Evolutionary conservation across 2,113 vertebrate genomes (phyloP).

Genomic region (Notarius lentiginosus): DNA sequence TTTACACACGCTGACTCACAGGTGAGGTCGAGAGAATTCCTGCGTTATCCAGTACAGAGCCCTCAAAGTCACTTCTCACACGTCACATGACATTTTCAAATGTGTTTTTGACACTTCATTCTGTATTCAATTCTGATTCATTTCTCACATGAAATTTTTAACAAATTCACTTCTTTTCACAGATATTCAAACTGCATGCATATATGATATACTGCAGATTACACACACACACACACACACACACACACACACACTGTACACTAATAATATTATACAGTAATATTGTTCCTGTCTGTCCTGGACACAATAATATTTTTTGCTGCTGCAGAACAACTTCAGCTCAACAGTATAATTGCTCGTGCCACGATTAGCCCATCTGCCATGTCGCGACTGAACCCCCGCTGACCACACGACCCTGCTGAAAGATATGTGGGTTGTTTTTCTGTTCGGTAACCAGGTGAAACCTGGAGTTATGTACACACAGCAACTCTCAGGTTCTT

Average conservation of each 20-base stretch:
- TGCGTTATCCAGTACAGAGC: background rate
- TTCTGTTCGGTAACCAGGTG: background rate
- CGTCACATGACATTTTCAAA: background rate
- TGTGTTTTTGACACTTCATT: background rate
- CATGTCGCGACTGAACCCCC: background rate
- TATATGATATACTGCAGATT: too few relatives aligned
- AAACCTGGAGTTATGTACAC: background rate
- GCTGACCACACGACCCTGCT: background rate
- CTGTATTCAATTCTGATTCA: too few relatives aligned
- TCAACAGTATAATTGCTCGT: background rate
- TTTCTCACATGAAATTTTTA: background rate
- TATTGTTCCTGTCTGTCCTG: background rate
- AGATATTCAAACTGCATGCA: too few relatives aligned
- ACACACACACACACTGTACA: background rate
- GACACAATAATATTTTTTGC: background rate
- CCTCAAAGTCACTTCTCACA: background rate
- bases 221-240: too few relatives aligned
- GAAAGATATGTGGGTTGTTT: background rate
- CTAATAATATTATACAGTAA: background rate
- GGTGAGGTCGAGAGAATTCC: background rate
- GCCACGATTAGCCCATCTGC: background rate
- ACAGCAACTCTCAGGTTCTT: background rate
- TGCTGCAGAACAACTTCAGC: background rate
- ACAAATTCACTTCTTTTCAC: background rate
- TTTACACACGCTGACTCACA: background rate